Evolutionary conservation across 2,888 invertebrate genomes (phyloP).

Genomic region (Megamerina dolium): DNA sequence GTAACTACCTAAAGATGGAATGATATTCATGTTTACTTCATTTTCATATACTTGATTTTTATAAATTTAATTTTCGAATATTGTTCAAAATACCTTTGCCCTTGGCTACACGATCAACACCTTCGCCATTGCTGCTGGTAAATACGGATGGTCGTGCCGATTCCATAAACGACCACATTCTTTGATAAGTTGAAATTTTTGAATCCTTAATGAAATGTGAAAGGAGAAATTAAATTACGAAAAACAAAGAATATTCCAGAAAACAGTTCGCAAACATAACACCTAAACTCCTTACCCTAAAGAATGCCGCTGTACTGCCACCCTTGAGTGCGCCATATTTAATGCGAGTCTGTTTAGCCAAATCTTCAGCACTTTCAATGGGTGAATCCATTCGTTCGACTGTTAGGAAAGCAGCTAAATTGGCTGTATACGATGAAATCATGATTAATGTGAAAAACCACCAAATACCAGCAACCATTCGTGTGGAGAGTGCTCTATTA

Average conservation of each 20-base stretch:
- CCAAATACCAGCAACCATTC: constrained; percentile 70
- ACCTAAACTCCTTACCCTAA: constrained; percentile 62
- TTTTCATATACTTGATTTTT: not conserved
- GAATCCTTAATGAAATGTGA: too few species aligned
- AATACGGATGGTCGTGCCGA: constrained; percentile 83
- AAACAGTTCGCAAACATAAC: not conserved
- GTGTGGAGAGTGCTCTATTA: constrained; percentile 46
- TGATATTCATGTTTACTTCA: not conserved
- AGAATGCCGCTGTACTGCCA: constrained; percentile 92
- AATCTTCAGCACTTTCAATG: constrained; percentile 91
- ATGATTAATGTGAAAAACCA: constrained; percentile 95
- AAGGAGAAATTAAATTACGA: too few species aligned
- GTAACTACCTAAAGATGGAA: constrained; percentile 55
- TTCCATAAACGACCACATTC: constrained; percentile 95
- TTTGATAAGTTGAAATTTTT: constrained; percentile 85
- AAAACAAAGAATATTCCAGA: too few species aligned
- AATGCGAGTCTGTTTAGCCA: constrained; percentile 93
- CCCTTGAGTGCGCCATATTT: constrained; percentile 92
- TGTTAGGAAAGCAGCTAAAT: constrained; percentile 89
- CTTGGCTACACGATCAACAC: constrained; percentile 81
- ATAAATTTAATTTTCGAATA: not conserved
- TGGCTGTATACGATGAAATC: constrained; percentile 95
- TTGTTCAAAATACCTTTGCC: constrained; percentile 58
- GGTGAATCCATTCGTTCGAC: constrained; percentile 91
- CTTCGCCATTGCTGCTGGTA: constrained; percentile 78